phyloP scores from a whole-genome alignment of 2,888 invertebrate genomes.

The Limnephilus marmoratus region DNA sequence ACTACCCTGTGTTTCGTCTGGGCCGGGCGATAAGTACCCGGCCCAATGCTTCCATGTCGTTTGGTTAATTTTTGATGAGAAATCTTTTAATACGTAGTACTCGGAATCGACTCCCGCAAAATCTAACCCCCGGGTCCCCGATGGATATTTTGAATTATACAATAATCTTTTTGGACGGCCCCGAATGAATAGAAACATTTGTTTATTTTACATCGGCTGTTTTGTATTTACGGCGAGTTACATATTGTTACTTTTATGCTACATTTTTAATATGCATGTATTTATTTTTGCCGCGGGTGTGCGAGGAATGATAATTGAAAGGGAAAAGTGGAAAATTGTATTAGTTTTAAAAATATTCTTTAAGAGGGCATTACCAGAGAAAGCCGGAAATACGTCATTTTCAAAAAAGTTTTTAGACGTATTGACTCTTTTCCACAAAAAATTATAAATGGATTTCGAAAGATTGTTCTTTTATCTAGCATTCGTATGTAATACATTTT shows the following conservation, averaged over 20 bases:
- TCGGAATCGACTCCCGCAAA: conserved; percentile 50
- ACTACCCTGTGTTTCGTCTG: background rate
- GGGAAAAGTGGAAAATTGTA: background rate
- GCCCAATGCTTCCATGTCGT: conserved; percentile 67
- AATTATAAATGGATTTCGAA: no score
- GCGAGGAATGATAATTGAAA: background rate
- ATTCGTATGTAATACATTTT: no score
- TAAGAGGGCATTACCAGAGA: no score
- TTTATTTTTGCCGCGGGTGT: background rate
- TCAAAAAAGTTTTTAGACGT: no score
- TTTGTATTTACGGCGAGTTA: background rate
- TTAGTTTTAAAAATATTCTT: no score
- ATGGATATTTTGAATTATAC: conserved; percentile 65
- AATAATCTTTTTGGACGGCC: conserved; percentile 65
- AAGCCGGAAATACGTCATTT: no score
- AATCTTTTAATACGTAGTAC: conserved; percentile 73
- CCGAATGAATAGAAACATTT: conserved; percentile 24
- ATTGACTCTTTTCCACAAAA: no score
- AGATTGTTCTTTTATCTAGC: no score
- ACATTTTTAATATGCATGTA: background rate
- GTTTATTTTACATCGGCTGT: conserved; percentile 2
- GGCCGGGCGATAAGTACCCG: conserved; percentile 15
- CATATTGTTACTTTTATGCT: background rate
- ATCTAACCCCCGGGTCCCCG: conserved; percentile 50
- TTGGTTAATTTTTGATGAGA: conserved; percentile 76